Conservation (phyloP, 2,797 vertebrate species). For the Pteronotus mesoamericanus region DNA sequence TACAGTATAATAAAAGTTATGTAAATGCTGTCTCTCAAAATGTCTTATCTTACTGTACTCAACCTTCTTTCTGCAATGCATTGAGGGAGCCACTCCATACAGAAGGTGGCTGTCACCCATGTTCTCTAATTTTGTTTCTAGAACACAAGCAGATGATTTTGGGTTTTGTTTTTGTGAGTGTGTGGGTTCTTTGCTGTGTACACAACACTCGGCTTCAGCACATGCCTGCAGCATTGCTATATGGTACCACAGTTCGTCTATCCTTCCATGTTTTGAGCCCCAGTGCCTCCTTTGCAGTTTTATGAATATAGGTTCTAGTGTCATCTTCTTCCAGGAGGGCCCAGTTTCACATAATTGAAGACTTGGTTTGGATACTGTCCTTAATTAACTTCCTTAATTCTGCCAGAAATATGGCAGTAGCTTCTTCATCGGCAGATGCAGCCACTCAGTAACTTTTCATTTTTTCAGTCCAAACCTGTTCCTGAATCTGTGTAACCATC, state of each 20-base stretch:
- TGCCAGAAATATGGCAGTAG: not conserved
- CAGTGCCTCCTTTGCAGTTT: not conserved
- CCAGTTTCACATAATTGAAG: not conserved
- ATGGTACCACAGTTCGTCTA: not conserved
- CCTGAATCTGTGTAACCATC: not conserved
- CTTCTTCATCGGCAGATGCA: not conserved
- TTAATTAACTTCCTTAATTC: not conserved
- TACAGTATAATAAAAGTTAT: not conserved
- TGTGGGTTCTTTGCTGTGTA: not conserved
- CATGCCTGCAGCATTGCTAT: not conserved
- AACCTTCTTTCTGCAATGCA: not conserved
- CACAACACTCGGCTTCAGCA: not conserved
- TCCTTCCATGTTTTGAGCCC: not conserved
- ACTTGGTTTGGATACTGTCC: not conserved
- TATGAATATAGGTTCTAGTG: not conserved
- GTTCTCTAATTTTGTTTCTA: not conserved
- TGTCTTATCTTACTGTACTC: not conserved
- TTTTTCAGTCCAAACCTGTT: not conserved
- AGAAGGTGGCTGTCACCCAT: not conserved
- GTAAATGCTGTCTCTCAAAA: not conserved
- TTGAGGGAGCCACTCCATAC: not conserved
- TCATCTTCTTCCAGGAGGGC: not conserved
- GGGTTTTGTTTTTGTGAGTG: not conserved
- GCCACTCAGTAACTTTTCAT: not conserved
- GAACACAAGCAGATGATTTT: not conserved